Evolutionary conservation across 2,888 invertebrate genomes (phyloP), one percentile per base, ranked within the genome.

Genomic region (Drosophila fulvimacula): DNA sequence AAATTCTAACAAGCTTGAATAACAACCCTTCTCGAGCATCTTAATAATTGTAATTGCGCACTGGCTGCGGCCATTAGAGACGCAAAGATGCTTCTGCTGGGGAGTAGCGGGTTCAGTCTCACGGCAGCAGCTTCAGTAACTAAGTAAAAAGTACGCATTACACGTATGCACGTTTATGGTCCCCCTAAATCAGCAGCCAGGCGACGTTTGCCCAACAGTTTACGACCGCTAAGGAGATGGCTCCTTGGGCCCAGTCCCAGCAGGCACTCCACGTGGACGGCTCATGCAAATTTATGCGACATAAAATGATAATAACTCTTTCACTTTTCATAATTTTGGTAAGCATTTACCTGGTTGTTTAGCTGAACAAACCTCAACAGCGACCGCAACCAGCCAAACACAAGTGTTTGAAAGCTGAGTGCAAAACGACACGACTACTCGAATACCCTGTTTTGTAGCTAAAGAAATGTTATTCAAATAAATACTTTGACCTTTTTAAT

Each of bases 231-330:
- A 55, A 51, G 52, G 51, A 57, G 15, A 21, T 32, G 5, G 51
- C 61, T 55, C 51, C 39, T 58, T 52, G 57, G 62, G 69, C 52
- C 17, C 69, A 19, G 56, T 39, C 30, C 42, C 51, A 36, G 38
- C 42, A 56, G 44, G 60, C 73, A 70, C 73, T 70, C 64, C 65
- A 52, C 62, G 71, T 69, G 74, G 67, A 69, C 57, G 63, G 56
- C 53, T 61, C 74, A 81, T 78, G 80, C 65, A 82, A 82, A 82
- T 82, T 82, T 82, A 82, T 82, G 82, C 74, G 73, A 79, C 82
- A 82, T 82, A 82, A 82, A 82, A 82, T 82, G 78, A 82, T 82
- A 82, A 82, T 82, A 82, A 80, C 79, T 82, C 80, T 79, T 82
- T 81, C 79, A 75, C 82, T 79, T 81, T 81, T 79, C 80, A 79